Evolutionary conservation across 30 jellyfish, hydroid and myxozoan genomes (phyloP).

Genomic region (Cassiopea andromeda): DNA sequence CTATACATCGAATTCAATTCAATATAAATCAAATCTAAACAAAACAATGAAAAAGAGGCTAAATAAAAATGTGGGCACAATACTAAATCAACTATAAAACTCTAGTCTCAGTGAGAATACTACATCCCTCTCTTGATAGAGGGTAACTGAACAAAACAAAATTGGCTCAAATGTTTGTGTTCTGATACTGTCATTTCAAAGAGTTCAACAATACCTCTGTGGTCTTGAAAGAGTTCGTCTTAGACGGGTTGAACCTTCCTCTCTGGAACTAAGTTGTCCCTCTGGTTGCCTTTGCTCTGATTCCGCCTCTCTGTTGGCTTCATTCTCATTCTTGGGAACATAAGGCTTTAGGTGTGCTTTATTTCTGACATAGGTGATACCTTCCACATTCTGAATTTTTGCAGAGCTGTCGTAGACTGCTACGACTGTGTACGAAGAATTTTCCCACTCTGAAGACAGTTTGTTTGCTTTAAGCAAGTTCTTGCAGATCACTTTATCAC

Average conservation of each 20-base stretch:
- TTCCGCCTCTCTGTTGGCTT: neutral
- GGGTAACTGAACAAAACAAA: neutral
- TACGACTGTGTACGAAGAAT: neutral
- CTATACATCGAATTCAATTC: neutral
- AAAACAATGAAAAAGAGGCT: neutral
- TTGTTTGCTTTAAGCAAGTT: neutral
- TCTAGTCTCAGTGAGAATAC: neutral
- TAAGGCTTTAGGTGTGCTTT: neutral
- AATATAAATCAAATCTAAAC: neutral
- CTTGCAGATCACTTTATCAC: neutral
- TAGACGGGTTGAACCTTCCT: neutral
- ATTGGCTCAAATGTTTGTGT: neutral
- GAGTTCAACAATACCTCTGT: neutral
- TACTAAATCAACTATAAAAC: neutral
- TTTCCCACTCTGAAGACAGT: neutral
- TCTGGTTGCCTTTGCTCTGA: neutral
- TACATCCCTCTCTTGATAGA: neutral
- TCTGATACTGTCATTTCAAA: neutral
- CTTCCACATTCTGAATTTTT: neutral
- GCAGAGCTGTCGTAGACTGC: neutral
- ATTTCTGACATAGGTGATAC: neutral
- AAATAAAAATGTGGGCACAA: neutral
- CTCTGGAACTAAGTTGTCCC: neutral
- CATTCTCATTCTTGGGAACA: neutral
- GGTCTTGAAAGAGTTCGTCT: neutral